Conservation (phyloP, 2,113 vertebrate species). For the Neolamprologus modestus region DNA sequence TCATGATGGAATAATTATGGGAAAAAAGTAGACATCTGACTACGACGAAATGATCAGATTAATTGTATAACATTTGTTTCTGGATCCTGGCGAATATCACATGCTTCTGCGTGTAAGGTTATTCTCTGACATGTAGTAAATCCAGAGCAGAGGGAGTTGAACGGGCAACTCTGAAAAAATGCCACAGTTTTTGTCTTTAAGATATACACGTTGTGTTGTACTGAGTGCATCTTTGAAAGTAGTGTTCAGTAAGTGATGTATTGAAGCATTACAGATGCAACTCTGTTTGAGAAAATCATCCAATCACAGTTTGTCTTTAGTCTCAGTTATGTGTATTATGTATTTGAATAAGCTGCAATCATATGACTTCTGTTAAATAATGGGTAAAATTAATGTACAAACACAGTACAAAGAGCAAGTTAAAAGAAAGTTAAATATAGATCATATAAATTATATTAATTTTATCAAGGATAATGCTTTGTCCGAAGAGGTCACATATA, state of each 20-base stretch:
- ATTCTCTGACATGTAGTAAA: constrained; percentile 18
- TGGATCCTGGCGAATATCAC: neutral
- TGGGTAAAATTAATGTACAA: neutral
- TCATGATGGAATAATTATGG: neutral
- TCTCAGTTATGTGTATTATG: neutral
- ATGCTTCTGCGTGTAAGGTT: neutral
- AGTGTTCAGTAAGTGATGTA: neutral
- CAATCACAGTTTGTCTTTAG: neutral
- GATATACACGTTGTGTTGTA: neutral
- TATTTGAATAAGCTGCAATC: neutral
- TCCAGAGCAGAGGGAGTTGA: neutral
- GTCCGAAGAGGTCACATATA: neutral
- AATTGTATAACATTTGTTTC: neutral
- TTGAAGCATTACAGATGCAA: neutral
- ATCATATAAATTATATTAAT: neutral
- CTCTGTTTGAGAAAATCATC: neutral
- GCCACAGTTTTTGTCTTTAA: neutral
- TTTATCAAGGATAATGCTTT: neutral
- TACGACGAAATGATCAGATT: neutral
- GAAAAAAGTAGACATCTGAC: neutral
- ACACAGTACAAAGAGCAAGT: neutral
- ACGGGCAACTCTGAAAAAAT: neutral
- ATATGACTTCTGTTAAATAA: neutral
- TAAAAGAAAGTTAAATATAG: neutral
- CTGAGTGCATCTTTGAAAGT: neutral